A percentile compares a stretch with the other conserved stretches of the same genome.
phyloP scores from a whole-genome alignment of 2,888 invertebrate species.

The Himalopsyche tibetana region DNA sequence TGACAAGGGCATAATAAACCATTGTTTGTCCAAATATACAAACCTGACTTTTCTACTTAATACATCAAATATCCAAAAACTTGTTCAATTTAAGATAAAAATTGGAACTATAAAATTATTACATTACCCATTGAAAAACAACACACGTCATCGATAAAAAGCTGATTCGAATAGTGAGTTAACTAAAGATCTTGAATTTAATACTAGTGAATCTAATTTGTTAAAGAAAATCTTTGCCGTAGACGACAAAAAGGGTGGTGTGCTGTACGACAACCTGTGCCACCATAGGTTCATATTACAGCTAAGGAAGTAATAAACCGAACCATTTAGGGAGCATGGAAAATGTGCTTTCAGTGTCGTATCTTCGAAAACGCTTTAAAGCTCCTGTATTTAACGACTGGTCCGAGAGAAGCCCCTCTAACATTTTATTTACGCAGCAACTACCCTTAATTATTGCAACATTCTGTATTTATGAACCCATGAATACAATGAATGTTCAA shows the following conservation, averaged over 20 bases:
- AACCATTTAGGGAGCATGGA: constrained; percentile 58
- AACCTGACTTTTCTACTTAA: too few relatives aligned
- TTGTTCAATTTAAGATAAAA: neutral
- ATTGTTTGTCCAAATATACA: too few relatives aligned
- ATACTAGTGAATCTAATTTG: neutral
- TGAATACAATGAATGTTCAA: too few relatives aligned
- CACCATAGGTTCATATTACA: constrained; percentile 53
- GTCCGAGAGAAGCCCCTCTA: constrained; percentile 2
- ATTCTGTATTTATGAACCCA: neutral
- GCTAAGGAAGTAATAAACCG: constrained; percentile 61
- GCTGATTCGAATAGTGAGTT: neutral
- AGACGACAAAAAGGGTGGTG: neutral
- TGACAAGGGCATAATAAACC: too few relatives aligned
- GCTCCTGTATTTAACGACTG: constrained; percentile 19
- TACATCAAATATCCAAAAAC: too few relatives aligned
- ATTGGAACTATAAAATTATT: neutral
- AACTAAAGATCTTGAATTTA: neutral
- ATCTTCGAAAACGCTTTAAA: constrained; percentile 31
- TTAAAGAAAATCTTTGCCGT: neutral
- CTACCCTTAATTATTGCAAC: neutral
- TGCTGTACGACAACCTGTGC: neutral
- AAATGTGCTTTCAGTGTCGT: constrained; percentile 50
- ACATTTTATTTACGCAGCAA: neutral
- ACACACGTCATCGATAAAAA: neutral
- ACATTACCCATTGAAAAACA: neutral